These are phyloP conservation scores for Psittacula derbiana DNA, from an alignment of 2,797 vertebrate species.

Conservation along the genomic window DNA sequence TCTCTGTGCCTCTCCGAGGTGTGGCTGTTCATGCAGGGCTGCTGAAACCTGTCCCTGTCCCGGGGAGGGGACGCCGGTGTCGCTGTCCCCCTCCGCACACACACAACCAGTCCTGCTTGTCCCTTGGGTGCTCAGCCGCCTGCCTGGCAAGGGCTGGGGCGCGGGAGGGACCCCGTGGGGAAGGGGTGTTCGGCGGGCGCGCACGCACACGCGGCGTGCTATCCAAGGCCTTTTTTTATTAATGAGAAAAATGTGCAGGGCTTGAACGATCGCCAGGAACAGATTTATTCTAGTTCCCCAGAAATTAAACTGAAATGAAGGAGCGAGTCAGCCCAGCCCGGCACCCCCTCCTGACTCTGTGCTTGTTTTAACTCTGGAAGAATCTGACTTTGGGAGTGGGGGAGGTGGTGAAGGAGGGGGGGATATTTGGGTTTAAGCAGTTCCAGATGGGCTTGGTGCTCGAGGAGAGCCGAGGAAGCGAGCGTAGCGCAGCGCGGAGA, in stretches of 20 bases:
- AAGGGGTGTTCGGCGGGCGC: constrained; percentile 29
- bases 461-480: constrained; percentile 72
- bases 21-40: neutral
- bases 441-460: constrained; percentile 80
- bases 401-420: constrained; percentile 27
- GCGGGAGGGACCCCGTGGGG: neutral
- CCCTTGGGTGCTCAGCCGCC: neutral
- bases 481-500: constrained; percentile 47
- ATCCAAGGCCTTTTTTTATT: constrained; percentile 77
- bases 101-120: neutral
- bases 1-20: neutral
- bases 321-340: constrained; percentile 53
- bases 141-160: neutral
- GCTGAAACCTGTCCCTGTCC: neutral
- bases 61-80: neutral
- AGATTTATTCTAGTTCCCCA: constrained; percentile 76
- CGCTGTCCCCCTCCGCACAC: neutral
- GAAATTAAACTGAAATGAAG: constrained; percentile 81
- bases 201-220: constrained; percentile 59
- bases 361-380: constrained; percentile 83
- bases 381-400: constrained; percentile 73
- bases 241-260: constrained; percentile 83
- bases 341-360: constrained; percentile 66
- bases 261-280: constrained; percentile 79
- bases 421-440: constrained; percentile 82